phyloP scores from a whole-genome alignment of 2,888 invertebrate genomes.

The Gortyna flavago region DNA sequence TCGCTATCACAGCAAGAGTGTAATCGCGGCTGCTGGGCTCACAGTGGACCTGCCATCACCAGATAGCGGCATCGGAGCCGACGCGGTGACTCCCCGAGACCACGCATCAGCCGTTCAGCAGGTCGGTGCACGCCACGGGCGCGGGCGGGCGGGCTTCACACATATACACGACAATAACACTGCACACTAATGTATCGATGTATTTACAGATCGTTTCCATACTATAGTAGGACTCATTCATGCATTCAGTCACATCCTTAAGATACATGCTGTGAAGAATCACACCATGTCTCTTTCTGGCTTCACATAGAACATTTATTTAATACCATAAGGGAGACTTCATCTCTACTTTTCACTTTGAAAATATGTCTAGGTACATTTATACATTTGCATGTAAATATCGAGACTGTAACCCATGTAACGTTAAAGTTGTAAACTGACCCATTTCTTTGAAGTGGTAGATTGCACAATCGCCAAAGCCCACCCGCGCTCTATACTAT shows the following conservation, averaged over 20 bases:
- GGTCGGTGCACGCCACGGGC: slow-evolving; percentile 91
- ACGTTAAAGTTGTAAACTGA: slow-evolving; percentile 40
- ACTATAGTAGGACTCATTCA: slow-evolving; percentile 59
- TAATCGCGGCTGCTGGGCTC: slow-evolving; percentile 94
- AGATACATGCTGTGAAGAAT: slow-evolving; percentile 32
- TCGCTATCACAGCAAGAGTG: slow-evolving; percentile 93
- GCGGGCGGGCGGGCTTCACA: slow-evolving; percentile 86
- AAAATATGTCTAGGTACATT: slow-evolving; percentile 69
- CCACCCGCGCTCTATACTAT: slow-evolving; percentile 82
- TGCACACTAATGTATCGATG: slow-evolving; percentile 63
- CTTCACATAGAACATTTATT: slow-evolving; percentile 36
- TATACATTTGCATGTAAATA: slow-evolving; percentile 66
- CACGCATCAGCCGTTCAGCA: slow-evolving; percentile 95
- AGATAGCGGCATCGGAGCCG: slow-evolving; percentile 98
- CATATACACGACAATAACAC: slow-evolving; percentile 65
- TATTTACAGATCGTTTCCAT: slow-evolving; percentile 59
- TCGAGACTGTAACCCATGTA: slow-evolving; percentile 42
- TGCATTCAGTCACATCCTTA: slow-evolving; percentile 54
- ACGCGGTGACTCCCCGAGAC: slow-evolving; percentile 97
- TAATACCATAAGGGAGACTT: slow-evolving; percentile 39
- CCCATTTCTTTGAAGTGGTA: slow-evolving; percentile 51
- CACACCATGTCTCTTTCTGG: slow-evolving; percentile 37
- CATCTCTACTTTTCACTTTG: slow-evolving; percentile 42
- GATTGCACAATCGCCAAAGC: slow-evolving; percentile 77
- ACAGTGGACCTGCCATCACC: slow-evolving; percentile 98